Percentiles rank a stretch among this genome's conserved stretches.
Conservation (phyloP, 2,797 vertebrate genomes). For the Hapalemur alaotrensis region DNA sequence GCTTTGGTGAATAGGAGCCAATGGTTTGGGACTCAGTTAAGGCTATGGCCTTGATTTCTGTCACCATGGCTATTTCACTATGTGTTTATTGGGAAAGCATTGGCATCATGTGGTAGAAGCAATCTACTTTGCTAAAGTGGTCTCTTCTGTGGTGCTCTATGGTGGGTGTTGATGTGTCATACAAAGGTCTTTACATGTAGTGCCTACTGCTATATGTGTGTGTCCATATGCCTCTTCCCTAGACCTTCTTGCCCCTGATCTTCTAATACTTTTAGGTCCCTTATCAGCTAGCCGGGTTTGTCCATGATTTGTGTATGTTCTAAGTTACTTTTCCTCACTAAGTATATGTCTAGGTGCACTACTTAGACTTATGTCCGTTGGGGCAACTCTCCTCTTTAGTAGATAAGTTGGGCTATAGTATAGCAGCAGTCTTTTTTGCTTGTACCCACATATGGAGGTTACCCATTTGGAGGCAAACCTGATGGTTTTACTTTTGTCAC, state of each 20-base stretch:
- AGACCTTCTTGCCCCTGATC: neutral
- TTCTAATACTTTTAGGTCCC: neutral
- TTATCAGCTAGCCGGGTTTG: neutral
- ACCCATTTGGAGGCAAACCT: neutral
- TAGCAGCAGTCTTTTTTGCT: neutral
- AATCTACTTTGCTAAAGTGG: neutral
- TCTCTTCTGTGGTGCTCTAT: neutral
- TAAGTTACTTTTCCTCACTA: neutral
- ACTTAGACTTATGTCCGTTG: neutral
- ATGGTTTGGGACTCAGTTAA: neutral
- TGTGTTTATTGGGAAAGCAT: neutral
- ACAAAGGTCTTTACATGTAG: neutral
- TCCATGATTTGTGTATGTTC: neutral
- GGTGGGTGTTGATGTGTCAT: neutral
- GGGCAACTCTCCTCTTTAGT: neutral
- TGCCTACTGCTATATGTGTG: no score
- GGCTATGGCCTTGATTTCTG: neutral
- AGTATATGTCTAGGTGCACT: neutral
- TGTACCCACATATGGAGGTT: neutral
- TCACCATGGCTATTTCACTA: neutral
- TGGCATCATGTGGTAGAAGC: neutral
- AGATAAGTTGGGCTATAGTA: neutral
- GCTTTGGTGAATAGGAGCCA: neutral
- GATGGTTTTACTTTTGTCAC: neutral
- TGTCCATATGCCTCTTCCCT: neutral